phyloP scores from a whole-genome alignment of 2,888 invertebrate species.

The Eristalinus sepulchralis region DNA sequence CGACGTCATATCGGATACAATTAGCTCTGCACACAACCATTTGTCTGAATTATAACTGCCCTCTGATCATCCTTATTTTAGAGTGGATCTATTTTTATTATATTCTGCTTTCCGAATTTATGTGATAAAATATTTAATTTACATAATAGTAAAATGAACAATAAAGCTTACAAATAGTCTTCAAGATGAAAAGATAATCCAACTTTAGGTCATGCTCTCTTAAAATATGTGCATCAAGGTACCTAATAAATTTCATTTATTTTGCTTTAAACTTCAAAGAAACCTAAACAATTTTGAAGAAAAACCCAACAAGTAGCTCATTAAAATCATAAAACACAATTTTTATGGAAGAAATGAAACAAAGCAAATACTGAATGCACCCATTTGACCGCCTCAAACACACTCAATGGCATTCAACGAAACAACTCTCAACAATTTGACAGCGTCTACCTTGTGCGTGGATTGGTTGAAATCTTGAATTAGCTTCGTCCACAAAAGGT shows the following conservation, averaged over 20 bases:
- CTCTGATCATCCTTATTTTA: neutral
- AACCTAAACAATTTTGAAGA: too few relatives aligned
- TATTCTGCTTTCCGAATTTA: too few relatives aligned
- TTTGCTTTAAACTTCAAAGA: too few relatives aligned
- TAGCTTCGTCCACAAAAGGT: constrained; percentile 17
- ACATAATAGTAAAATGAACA: too few relatives aligned
- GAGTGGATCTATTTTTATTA: neutral
- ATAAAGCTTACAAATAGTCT: too few relatives aligned
- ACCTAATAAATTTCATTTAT: too few relatives aligned
- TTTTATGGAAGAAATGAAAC: too few relatives aligned
- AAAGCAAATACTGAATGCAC: neutral
- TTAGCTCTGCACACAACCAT: neutral
- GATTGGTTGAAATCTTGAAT: constrained; percentile 28
- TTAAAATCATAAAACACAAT: neutral
- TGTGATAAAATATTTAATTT: too few relatives aligned
- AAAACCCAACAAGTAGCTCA: too few relatives aligned
- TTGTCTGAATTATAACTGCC: neutral
- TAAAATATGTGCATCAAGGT: too few relatives aligned
- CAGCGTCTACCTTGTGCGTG: constrained; percentile 35
- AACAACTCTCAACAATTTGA: constrained; percentile 11
- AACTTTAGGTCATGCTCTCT: too few relatives aligned
- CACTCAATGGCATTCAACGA: constrained; percentile 14
- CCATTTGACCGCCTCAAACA: neutral
- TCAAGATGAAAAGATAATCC: too few relatives aligned
- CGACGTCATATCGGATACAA: neutral